Conservation (phyloP, 1,140 invertebrate species). For the Drosophila virilis region DNA sequence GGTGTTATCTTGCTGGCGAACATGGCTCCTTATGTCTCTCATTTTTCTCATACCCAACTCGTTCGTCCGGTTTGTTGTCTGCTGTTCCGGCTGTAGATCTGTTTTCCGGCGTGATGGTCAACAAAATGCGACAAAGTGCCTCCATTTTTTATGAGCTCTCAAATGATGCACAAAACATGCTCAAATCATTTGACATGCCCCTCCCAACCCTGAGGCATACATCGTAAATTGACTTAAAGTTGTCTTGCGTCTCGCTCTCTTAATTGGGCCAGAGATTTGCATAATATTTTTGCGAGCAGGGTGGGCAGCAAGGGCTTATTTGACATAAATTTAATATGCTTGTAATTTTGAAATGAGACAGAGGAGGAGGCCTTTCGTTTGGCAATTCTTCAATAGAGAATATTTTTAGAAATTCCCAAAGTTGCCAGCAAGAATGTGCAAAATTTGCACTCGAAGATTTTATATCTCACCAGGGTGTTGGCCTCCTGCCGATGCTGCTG, state of each 20-base stretch:
- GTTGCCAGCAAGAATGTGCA: conserved; percentile 66
- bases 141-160: conserved; percentile 60
- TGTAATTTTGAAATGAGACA: conserved; percentile 37
- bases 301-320: conserved; percentile 8
- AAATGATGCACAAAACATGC: conserved; percentile 57
- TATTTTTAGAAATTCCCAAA: conserved; percentile 57
- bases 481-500: conserved; percentile 31
- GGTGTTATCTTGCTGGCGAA: conserved; percentile 73
- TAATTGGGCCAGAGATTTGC: conserved; percentile 66
- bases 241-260: conserved; percentile 15
- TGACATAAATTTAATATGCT: conserved; percentile 53
- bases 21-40: conserved; percentile 38
- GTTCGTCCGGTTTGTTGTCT: conserved; percentile 6
- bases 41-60: conserved; percentile 17
- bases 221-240: conserved; percentile 57
- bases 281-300: conserved; percentile 66
- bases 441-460: conserved; percentile 64
- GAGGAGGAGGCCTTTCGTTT: conserved; percentile 17
- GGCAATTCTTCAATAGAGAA: conserved; percentile 29
- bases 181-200: conserved; percentile 24
- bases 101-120: conserved; percentile 8
- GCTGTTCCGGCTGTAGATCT: not conserved
- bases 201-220: not conserved
- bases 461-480: conserved; percentile 42
- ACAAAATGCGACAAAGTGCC: conserved; percentile 65